Conservation (phyloP, 1,140 invertebrate genomes). For the Nomia melanderi region DNA sequence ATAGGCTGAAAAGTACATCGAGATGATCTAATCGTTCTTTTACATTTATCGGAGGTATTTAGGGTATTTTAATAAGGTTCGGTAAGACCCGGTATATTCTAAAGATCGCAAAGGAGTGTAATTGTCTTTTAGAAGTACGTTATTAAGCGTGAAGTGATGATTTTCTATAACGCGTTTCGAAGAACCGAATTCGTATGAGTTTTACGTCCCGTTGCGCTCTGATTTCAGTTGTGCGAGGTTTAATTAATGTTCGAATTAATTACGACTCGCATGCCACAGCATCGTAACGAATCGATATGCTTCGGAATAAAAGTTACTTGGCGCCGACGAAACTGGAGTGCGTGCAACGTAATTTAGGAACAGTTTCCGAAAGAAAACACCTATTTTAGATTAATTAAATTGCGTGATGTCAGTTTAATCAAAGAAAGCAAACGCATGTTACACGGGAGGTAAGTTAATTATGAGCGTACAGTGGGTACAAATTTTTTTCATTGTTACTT, state of each 20-base stretch:
- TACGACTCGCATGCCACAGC: background rate
- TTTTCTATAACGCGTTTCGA: too few species aligned
- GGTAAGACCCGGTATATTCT: too few species aligned
- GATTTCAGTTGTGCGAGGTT: too few species aligned
- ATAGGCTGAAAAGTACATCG: too few species aligned
- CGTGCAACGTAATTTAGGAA: background rate
- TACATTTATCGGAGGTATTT: too few species aligned
- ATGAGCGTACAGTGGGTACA: background rate
- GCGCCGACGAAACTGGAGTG: background rate
- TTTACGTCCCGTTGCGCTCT: too few species aligned
- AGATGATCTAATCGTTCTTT: too few species aligned
- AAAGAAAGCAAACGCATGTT: background rate
- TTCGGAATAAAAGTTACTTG: background rate
- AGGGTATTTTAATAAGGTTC: too few species aligned
- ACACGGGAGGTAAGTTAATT: background rate
- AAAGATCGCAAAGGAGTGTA: too few species aligned
- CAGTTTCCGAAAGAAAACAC: background rate
- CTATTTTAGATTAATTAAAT: background rate
- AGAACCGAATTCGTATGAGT: too few species aligned
- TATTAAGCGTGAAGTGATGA: too few species aligned
- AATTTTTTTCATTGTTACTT: background rate
- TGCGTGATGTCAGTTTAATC: background rate
- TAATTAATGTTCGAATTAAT: conserved; percentile 20
- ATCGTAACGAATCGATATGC: background rate
- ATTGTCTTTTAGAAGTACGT: too few species aligned